phyloP scores from a whole-genome alignment of 2,113 vertebrate species.

The Takifugu flavidus region DNA sequence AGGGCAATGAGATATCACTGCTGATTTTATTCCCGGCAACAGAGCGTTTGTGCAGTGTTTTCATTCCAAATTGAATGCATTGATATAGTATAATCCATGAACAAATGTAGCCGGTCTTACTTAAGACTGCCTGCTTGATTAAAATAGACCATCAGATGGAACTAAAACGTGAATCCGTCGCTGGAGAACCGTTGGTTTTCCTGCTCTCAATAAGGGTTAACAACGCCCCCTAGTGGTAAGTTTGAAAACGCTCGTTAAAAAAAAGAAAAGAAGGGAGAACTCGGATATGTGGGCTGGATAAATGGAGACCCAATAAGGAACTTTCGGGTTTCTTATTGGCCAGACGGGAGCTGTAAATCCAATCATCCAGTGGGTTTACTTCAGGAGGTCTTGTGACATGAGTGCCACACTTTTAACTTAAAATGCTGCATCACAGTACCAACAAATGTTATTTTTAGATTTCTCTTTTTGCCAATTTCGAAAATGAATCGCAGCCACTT shows the following conservation, averaged over 20 bases:
- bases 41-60: constrained; percentile 1
- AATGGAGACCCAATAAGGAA: constrained; percentile 46
- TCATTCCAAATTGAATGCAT: constrained; percentile 1
- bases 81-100: constrained; percentile 9
- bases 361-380: constrained; percentile 12
- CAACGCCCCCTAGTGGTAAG: constrained; percentile 43
- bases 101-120: constrained; percentile 22
- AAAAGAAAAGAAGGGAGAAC: background rate
- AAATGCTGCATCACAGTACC: background rate
- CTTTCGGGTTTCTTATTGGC: constrained; percentile 55
- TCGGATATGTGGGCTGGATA: background rate
- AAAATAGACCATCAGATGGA: constrained; percentile 12
- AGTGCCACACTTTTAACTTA: background rate
- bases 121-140: constrained; percentile 14
- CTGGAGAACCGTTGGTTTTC: constrained; percentile 27
- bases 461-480: too few species aligned
- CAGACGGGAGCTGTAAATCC: constrained; percentile 59
- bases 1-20: background rate
- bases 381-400: constrained; percentile 4
- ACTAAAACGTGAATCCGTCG: constrained; percentile 8
- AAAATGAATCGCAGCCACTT: too few species aligned
- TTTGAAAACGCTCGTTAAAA: background rate
- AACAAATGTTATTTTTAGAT: too few species aligned
- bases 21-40: background rate
- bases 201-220: constrained; percentile 12